Base-by-base conservation (phyloP, 2,113 vertebrate species). In the Oophaga pumilio region DNA sequence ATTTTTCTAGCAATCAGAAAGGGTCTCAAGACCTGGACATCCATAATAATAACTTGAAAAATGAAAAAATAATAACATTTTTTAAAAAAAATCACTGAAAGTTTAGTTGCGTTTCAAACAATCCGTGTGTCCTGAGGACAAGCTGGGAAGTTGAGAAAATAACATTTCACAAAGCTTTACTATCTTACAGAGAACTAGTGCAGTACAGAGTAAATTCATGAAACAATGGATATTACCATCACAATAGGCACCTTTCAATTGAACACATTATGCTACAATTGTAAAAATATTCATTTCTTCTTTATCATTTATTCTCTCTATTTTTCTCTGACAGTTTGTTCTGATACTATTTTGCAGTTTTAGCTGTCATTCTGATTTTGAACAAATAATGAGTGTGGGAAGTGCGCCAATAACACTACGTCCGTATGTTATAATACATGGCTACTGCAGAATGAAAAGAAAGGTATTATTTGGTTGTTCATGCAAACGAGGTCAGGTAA, bases 401-500 rank as follows among this genome's bases (percentile, higher is more conserved):
- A n/a, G 15, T 6, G 50, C 43, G 76, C 85, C 76, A 86, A 28
- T 68, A 79, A 69, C 62, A 78, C 26, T 69, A 68, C n/a, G 73
- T 28, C 59, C 80, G 84, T 84, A 88, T 83, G 87, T 82, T 88
- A 66, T 66, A 77, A 83, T 68, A 57, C 57, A 77, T 43, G 71
- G 81, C 81, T 66, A 84, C 73, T 53, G 80, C 57, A 88, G 69
- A 82, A 83, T 64, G 76, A n/a, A 49, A 52, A 59, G 60, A 88
- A 68, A 88, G 87, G 87, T 88, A 83, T 88, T 49, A 87, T 76
- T 83, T 83, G 81, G 26, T 26, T 77, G 73, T 81, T 88, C 87
- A 88, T 84, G 87, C 87, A 84, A 88, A 88, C 50, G 81, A 88
- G 87, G 87, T 88, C 87, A 84, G 71, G 50, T 49, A 69, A 86